phyloP scores from a whole-genome alignment of 2,113 vertebrate genomes.

The Psophia crepitans region DNA sequence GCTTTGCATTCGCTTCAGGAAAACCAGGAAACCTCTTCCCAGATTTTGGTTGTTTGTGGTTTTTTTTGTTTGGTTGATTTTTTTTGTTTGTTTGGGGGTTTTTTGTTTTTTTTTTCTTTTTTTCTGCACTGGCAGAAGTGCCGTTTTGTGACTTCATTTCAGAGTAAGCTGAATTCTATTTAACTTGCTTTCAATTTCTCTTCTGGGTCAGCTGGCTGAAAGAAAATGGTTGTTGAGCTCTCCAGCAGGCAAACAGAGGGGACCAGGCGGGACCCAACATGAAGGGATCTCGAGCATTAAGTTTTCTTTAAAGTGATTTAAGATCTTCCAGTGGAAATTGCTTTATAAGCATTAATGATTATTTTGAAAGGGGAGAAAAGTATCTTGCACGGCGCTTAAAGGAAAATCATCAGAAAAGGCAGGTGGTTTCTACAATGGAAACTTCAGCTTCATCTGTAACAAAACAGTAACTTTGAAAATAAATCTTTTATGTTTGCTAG shows the following conservation, averaged over 20 bases:
- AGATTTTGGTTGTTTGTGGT: not conserved
- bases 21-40: not conserved
- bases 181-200: not conserved
- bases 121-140: not conserved
- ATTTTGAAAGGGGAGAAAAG: not conserved
- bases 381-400: not conserved
- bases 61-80: no score
- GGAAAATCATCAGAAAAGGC: not conserved
- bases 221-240: not conserved
- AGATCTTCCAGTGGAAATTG: not conserved
- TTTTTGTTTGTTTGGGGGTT: not conserved
- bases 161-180: not conserved
- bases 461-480: not conserved
- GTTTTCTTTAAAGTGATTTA: not conserved
- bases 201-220: not conserved
- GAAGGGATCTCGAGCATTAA: not conserved
- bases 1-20: conserved; percentile 1
- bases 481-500: not conserved
- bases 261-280: not conserved
- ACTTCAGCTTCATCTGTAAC: not conserved
- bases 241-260: not conserved
- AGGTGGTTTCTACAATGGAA: not conserved
- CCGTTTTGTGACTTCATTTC: not conserved
- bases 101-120: no score
- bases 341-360: not conserved